Evolutionary conservation across 2,888 invertebrate species (phyloP).

Genomic region (Epirrhoe alternata): DNA sequence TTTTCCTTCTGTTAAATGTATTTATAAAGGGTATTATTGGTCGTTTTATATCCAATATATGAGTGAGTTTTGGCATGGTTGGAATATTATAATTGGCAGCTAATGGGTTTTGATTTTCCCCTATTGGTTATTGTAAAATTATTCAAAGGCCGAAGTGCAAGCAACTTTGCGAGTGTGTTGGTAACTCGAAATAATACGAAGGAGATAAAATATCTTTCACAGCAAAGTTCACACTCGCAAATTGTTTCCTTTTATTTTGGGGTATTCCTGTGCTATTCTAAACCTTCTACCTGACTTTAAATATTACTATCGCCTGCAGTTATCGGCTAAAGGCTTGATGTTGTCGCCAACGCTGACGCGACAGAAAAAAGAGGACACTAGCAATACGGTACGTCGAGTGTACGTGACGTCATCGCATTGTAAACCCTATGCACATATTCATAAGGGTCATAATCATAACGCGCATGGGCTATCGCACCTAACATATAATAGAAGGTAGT

Average conservation of each 20-base stretch:
- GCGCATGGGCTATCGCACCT: slow-evolving; percentile 33
- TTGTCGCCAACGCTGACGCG: slow-evolving; percentile 72
- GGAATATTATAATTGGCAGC: slow-evolving; percentile 3
- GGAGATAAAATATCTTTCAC: slow-evolving; percentile 1
- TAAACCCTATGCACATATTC: slow-evolving; percentile 22
- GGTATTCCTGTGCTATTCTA: slow-evolving; percentile 39
- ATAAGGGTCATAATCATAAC: slow-evolving; percentile 27
- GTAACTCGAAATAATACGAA: slow-evolving; percentile 3
- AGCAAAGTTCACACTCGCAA: slow-evolving; percentile 13
- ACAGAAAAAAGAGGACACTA: slow-evolving; percentile 61
- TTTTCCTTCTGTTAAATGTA: neutral
- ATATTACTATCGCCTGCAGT: slow-evolving; percentile 69
- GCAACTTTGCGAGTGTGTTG: slow-evolving; percentile 16
- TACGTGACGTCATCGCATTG: slow-evolving; percentile 50
- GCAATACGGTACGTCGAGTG: slow-evolving; percentile 68
- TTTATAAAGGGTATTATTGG: slow-evolving; percentile 14
- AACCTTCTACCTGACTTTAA: slow-evolving; percentile 50
- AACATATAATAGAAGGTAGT: slow-evolving; percentile 21
- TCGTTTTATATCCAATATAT: neutral
- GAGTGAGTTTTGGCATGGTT: slow-evolving; percentile 16
- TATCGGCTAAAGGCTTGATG: slow-evolving; percentile 75
- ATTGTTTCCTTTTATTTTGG: slow-evolving; percentile 20
- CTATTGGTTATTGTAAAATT: slow-evolving; percentile 4
- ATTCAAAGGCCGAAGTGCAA: slow-evolving; percentile 8
- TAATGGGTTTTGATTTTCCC: neutral